Conservation (phyloP, 2,113 vertebrate species). For the Alethe castanea region DNA sequence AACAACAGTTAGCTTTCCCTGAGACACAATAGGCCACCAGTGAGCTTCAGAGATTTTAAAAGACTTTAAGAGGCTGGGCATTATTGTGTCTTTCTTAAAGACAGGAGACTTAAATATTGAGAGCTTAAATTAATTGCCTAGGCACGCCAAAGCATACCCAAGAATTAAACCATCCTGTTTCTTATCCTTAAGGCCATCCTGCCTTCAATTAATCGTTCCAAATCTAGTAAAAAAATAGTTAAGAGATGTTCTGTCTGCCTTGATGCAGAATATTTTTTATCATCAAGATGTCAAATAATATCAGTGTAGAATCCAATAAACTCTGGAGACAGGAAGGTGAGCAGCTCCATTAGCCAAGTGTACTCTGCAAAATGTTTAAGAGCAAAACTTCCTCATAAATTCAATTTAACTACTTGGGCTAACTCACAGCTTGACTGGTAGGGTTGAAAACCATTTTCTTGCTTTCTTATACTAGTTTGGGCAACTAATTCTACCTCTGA, state of each 20-base stretch:
- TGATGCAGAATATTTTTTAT: not conserved
- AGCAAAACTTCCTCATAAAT: not conserved
- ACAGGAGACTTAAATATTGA: not conserved
- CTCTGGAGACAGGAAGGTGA: not conserved
- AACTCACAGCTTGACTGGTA: not conserved
- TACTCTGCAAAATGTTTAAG: not conserved
- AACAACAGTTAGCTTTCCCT: not conserved
- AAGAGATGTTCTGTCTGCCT: not conserved
- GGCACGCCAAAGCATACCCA: not conserved
- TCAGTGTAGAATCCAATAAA: not conserved
- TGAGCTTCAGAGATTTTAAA: not conserved
- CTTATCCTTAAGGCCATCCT: not conserved
- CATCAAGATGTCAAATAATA: not conserved
- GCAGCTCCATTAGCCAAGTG: rapidly evolving
- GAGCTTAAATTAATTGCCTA: not conserved
- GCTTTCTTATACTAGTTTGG: not conserved
- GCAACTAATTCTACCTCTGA: not conserved
- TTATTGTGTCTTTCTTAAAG: not conserved
- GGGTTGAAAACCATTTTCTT: not conserved
- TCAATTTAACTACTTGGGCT: not conserved
- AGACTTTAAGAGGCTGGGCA: not conserved
- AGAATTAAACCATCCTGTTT: not conserved
- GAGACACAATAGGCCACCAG: not conserved
- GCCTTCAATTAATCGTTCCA: not conserved
- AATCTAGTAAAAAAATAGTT: not conserved